A percentile compares a stretch with the other conserved stretches of the same genome.
Evolutionary conservation across 2,797 vertebrate species (phyloP).

Genomic region (Alosa sapidissima): DNA sequence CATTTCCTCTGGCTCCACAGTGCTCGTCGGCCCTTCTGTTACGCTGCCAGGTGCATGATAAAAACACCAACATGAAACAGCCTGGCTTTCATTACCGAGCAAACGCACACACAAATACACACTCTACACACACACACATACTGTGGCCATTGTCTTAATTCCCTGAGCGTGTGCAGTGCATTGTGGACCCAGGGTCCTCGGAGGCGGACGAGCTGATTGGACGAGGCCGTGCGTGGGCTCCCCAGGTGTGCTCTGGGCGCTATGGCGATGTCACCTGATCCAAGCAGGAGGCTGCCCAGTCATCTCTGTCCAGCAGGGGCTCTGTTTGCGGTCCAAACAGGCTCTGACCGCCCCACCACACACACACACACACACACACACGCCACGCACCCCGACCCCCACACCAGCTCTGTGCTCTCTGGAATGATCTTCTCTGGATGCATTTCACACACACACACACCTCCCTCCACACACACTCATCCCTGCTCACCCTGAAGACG

Average conservation of each 20-base stretch:
- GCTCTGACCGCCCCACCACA: not conserved
- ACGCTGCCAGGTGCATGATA: not conserved
- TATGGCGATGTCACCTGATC: not conserved
- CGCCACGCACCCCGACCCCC: not conserved
- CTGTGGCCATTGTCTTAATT: not conserved
- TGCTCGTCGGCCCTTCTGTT: not conserved
- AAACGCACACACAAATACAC: not conserved
- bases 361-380: slow-evolving; percentile 2
- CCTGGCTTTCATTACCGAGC: not conserved
- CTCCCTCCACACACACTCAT: not conserved
- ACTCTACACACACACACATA: not conserved
- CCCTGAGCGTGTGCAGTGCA: not conserved
- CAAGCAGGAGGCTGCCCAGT: not conserved
- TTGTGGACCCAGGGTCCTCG: not conserved
- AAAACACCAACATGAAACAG: not conserved
- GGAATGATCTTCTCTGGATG: too few relatives aligned
- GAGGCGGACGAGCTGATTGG: not conserved
- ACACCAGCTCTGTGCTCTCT: not conserved
- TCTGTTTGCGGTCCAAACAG: not conserved
- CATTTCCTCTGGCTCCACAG: not conserved
- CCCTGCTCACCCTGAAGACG: not conserved
- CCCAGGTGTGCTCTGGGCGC: not conserved
- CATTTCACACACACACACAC: not conserved
- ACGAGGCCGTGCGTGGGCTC: not conserved
- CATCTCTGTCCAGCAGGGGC: not conserved